A percentile compares a stretch with the other conserved stretches of the same genome.
Conservation (phyloP, 2,888 invertebrate species). For the Agrilus biguttatus region DNA sequence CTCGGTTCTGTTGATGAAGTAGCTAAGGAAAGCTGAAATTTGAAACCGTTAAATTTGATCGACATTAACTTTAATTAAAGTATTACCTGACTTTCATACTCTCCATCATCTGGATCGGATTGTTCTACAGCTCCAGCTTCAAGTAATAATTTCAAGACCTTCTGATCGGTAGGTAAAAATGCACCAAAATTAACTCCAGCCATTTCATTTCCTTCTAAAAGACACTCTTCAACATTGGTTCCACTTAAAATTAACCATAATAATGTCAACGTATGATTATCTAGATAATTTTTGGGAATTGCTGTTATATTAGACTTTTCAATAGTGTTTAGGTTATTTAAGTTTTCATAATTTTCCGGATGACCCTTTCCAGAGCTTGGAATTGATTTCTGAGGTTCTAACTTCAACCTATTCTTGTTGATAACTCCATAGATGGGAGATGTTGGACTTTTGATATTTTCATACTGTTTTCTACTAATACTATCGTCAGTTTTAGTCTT, state of each 20-base stretch:
- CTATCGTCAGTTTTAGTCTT: conserved; percentile 7
- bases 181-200: conserved; percentile 37
- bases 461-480: conserved; percentile 7
- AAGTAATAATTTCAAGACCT: conserved; percentile 53
- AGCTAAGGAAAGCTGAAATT: conserved; percentile 24
- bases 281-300: conserved; percentile 23
- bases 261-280: conserved; percentile 52
- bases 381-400: conserved; percentile 2
- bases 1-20: conserved; percentile 29
- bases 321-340: conserved; percentile 6
- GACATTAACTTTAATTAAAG: too few species aligned
- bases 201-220: conserved; percentile 32
- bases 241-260: conserved; percentile 66
- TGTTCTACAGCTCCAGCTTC: conserved; percentile 56
- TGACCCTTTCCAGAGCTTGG: conserved; percentile 5
- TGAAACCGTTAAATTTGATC: neutral
- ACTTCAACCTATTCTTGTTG: conserved; percentile 15
- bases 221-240: conserved; percentile 43
- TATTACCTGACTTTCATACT: conserved; percentile 29
- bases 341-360: conserved; percentile 6
- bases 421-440: conserved; percentile 26
- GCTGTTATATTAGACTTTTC: conserved; percentile 1
- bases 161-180: conserved; percentile 52
- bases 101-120: conserved; percentile 31
- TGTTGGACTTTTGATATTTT: conserved; percentile 16